Conservation (phyloP, 2,888 invertebrate species). For the Hipparchia semele region DNA sequence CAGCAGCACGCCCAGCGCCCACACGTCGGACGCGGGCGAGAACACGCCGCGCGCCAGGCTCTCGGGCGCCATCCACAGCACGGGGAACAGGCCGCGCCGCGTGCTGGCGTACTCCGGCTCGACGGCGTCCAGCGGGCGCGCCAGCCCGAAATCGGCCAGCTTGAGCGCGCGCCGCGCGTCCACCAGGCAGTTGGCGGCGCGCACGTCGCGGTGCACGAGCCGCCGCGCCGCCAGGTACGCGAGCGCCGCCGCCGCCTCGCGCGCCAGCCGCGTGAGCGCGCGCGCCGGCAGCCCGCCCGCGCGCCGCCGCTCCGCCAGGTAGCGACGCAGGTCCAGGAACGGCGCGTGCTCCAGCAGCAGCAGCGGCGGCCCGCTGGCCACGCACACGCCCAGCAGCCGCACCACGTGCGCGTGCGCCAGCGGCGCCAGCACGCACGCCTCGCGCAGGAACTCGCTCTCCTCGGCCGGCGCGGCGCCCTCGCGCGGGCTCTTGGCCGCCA, state of each 20-base stretch:
- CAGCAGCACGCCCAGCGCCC: conserved; percentile 93
- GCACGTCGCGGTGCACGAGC: conserved; percentile 94
- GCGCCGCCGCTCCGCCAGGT: conserved; percentile 85
- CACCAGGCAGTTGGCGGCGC: conserved; percentile 90
- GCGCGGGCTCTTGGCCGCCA: conserved; percentile 93
- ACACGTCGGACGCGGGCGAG: conserved; percentile 92
- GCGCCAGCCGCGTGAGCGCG: conserved; percentile 56
- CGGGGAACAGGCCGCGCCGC: conserved; percentile 91
- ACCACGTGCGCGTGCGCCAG: conserved; percentile 94
- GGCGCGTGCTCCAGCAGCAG: conserved; percentile 96
- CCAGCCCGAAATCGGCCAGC: conserved; percentile 90
- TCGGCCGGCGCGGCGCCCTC: conserved; percentile 89
- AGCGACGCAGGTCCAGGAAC: conserved; percentile 94
- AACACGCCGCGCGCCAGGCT: conserved; percentile 90
- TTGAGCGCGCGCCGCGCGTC: conserved; percentile 88
- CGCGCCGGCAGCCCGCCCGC: conserved; percentile 57
- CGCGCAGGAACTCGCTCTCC: conserved; percentile 88
- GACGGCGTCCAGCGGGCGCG: conserved; percentile 88
- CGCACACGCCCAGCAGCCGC: conserved; percentile 89
- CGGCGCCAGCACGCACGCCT: conserved; percentile 94
- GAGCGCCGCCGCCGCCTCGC: conserved; percentile 86
- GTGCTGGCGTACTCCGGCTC: conserved; percentile 89
- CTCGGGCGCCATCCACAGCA: conserved; percentile 96
- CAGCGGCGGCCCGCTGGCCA: conserved; percentile 90
- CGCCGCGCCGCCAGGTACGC: conserved; percentile 89